Evolutionary conservation across 2,113 vertebrate species (phyloP).

Genomic region (Calyptommatus sinebrachiatus): DNA sequence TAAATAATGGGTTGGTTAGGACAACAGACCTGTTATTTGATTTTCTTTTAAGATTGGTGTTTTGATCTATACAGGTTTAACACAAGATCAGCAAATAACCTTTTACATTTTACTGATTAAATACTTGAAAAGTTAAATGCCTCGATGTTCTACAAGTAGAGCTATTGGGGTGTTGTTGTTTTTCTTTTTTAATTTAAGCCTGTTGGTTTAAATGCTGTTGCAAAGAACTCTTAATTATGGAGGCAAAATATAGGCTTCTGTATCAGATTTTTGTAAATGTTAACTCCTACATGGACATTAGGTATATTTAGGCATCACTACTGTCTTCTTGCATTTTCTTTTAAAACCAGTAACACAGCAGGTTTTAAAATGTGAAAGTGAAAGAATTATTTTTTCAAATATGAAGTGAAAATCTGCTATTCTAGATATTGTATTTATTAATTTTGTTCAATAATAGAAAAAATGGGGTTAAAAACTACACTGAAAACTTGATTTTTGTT

Average conservation of each 20-base stretch:
- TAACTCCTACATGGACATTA: conserved; percentile 67
- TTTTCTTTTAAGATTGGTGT: conserved; percentile 57
- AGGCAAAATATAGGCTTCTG: conserved; percentile 72
- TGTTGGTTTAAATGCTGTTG: conserved; percentile 76
- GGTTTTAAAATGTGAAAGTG: conserved; percentile 71
- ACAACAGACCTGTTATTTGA: conserved; percentile 53
- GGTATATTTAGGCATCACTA: conserved; percentile 63
- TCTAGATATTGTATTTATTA: conserved; percentile 75
- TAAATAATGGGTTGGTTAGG: conserved; percentile 59
- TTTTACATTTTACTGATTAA: conserved; percentile 74
- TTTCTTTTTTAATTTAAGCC: conserved; percentile 71
- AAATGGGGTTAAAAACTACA: conserved; percentile 47
- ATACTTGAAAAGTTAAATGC: conserved; percentile 86
- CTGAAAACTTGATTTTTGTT: conserved; percentile 53
- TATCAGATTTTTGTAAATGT: conserved; percentile 75
- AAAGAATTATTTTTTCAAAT: conserved; percentile 74
- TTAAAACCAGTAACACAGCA: conserved; percentile 58
- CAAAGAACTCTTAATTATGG: conserved; percentile 71
- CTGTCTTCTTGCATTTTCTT: conserved; percentile 64
- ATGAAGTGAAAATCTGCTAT: conserved; percentile 67
- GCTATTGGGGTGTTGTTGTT: conserved; percentile 58
- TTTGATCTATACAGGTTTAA: conserved; percentile 69
- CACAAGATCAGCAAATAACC: conserved; percentile 75
- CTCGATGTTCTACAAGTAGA: conserved; percentile 74
- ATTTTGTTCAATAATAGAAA: conserved; percentile 67